These are phyloP conservation scores for Drosophila truncata DNA, from an alignment of 1,140 invertebrate genomes.

Conservation along the genomic window DNA sequence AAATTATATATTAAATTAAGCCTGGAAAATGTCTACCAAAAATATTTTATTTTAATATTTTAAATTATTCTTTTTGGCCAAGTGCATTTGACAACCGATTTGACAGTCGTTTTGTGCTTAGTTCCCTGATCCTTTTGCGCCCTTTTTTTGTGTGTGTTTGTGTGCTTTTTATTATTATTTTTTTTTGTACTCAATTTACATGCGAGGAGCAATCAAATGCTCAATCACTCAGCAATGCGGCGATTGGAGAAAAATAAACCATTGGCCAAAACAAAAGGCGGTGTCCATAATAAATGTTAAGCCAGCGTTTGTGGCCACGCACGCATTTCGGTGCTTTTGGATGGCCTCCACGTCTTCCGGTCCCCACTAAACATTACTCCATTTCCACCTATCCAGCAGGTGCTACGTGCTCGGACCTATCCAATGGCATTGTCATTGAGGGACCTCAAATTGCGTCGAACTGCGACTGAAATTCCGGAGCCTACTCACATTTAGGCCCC, in stretches of 20 bases:
- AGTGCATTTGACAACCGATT: constrained; percentile 4
- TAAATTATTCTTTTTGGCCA: not conserved
- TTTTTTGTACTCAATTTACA: constrained; percentile 9
- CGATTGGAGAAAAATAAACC: constrained; percentile 18
- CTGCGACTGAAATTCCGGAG: constrained; percentile 25
- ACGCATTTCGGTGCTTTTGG: constrained; percentile 33
- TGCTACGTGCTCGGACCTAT: constrained; percentile 36
- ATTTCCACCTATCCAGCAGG: constrained; percentile 8
- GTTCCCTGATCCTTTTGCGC: not conserved
- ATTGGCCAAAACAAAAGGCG: constrained; percentile 7
- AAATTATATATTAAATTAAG: not conserved
- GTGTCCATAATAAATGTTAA: constrained; percentile 45
- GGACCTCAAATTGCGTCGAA: constrained; percentile 28
- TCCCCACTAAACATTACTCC: not conserved
- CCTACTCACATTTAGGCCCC: constrained; percentile 6
- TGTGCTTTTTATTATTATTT: not conserved
- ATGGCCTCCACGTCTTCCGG: constrained; percentile 2
- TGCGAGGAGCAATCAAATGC: constrained; percentile 39
- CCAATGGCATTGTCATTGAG: constrained; percentile 41
- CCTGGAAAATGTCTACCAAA: not conserved
- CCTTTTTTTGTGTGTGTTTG: not conserved
- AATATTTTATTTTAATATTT: not conserved
- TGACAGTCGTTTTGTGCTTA: not conserved
- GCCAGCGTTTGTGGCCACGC: constrained; percentile 39
- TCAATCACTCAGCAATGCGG: constrained; percentile 35